phyloP scores from a whole-genome alignment of 2,888 invertebrate species.

The Trisateles emortualis region DNA sequence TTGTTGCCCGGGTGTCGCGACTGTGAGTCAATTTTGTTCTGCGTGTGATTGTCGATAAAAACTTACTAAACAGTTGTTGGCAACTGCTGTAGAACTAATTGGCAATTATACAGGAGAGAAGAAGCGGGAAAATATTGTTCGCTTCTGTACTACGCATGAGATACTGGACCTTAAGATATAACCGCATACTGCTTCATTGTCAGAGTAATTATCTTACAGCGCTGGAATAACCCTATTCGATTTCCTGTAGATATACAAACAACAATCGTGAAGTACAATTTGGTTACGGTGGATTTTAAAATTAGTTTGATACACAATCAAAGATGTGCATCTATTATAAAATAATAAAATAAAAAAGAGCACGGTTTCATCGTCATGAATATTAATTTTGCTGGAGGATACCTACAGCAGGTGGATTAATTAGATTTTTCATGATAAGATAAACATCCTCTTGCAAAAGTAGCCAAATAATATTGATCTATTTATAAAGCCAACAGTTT shows the following conservation, averaged over 20 bases:
- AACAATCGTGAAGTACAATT: conserved; percentile 35
- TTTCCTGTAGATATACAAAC: conserved; percentile 43
- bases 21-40: conserved; percentile 61
- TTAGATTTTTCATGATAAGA: conserved; percentile 28
- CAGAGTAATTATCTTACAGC: conserved; percentile 34
- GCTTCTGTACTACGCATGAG: conserved; percentile 13
- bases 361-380: background rate
- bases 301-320: conserved; percentile 13
- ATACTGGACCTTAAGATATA: conserved; percentile 21
- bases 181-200: conserved; percentile 32
- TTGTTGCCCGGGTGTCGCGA: conserved; percentile 56
- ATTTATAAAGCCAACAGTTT: conserved; percentile 37
- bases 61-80: conserved; percentile 63
- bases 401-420: conserved; percentile 16
- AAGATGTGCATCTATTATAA: background rate
- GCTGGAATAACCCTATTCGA: conserved; percentile 24
- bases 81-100: conserved; percentile 68
- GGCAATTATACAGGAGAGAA: conserved; percentile 60
- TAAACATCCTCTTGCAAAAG: conserved; percentile 46
- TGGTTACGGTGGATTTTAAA: conserved; percentile 31
- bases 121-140: conserved; percentile 23
- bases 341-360: background rate
- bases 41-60: conserved; percentile 65
- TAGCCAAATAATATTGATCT: conserved; percentile 41
- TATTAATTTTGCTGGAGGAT: conserved; percentile 5